Conservation (phyloP, 2,797 vertebrate species). For the Pogoniulus pusillus region DNA sequence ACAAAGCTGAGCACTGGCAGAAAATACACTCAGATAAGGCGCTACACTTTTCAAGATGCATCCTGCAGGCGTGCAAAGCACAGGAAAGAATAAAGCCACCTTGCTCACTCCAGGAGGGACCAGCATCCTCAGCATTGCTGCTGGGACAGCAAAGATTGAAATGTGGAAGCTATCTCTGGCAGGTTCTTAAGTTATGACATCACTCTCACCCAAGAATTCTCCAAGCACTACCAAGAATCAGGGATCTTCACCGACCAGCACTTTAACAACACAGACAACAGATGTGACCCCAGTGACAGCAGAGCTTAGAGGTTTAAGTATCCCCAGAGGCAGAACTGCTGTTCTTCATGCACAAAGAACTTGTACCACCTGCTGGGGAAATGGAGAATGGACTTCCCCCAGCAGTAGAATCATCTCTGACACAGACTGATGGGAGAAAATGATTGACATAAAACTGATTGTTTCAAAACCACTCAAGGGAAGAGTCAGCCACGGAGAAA, state of each 20-base stretch:
- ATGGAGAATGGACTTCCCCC: neutral
- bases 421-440: neutral
- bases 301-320: neutral
- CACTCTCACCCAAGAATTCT: neutral
- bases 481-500: conserved; percentile 16
- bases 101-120: neutral
- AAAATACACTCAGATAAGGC: neutral
- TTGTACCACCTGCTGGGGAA: conserved; percentile 25
- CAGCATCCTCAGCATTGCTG: neutral
- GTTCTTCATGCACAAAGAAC: neutral
- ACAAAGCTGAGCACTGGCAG: neutral
- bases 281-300: neutral
- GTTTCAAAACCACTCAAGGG: neutral
- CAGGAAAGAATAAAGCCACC: neutral
- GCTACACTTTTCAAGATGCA: neutral
- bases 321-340: neutral
- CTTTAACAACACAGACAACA: neutral
- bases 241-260: neutral
- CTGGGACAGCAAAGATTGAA: neutral
- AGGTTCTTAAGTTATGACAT: neutral
- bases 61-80: neutral
- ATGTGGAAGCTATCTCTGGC: neutral
- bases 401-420: neutral
- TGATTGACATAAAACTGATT: neutral
- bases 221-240: neutral